Evolutionary conservation across 1,140 invertebrate genomes (phyloP).

Genomic region (Procambarus clarkii): DNA sequence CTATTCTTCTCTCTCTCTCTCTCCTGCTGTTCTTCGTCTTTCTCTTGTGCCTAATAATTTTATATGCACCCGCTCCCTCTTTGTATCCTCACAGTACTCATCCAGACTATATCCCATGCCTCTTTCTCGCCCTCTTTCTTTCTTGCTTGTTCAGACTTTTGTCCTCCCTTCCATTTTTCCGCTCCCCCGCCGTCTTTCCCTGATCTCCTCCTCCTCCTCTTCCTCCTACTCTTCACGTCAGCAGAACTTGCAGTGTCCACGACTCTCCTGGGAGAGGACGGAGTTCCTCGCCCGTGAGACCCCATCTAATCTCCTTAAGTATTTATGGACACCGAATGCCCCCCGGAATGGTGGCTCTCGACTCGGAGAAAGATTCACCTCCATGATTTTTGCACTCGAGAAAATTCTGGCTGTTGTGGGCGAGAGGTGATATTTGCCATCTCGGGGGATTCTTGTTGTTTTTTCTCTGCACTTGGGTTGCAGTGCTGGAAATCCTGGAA

Average conservation of each 20-base stretch:
- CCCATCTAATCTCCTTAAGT: constrained; percentile 69
- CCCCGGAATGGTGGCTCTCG: constrained; percentile 52
- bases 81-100: background rate
- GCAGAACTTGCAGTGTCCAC: constrained; percentile 18
- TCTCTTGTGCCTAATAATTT: background rate
- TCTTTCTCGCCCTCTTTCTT: constrained; percentile 20
- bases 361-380: constrained; percentile 54
- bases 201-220: background rate
- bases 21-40: no score
- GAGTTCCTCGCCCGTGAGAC: constrained; percentile 61
- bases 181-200: background rate
- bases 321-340: constrained; percentile 68
- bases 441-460: background rate
- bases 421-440: constrained; percentile 38
- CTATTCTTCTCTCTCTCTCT: no score
- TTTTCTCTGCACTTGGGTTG: no score
- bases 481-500: background rate
- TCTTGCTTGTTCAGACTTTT: constrained; percentile 15
- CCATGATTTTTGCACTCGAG: constrained; percentile 63
- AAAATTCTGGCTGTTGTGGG: constrained; percentile 56
- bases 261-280: constrained; percentile 26
- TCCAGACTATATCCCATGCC: background rate
- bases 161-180: background rate
- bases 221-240: constrained; percentile 16
- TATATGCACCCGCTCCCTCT: background rate